Evolutionary conservation across 2,888 invertebrate species (phyloP).

Genomic region (Leucozona laternaria): DNA sequence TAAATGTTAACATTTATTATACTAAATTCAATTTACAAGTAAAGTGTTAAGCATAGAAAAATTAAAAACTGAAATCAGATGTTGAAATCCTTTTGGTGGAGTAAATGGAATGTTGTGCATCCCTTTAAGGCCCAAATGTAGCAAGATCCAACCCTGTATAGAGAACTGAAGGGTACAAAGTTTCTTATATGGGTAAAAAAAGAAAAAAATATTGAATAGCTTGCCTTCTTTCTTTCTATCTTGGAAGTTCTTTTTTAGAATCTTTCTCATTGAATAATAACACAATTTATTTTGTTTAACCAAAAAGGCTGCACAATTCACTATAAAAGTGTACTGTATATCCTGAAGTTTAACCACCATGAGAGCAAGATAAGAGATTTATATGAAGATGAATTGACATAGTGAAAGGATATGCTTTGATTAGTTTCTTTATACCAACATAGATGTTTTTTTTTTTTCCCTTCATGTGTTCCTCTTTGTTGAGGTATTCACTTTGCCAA

Average conservation of each 20-base stretch:
- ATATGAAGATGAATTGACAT: conserved; percentile 29
- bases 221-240: conserved; percentile 12
- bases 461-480: neutral
- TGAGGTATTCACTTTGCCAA: conserved; percentile 2
- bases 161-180: neutral
- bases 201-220: conserved; percentile 13
- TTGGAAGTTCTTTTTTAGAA: conserved; percentile 31
- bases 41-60: no score
- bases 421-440: neutral
- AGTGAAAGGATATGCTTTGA: conserved; percentile 29
- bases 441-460: neutral
- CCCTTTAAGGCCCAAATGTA: neutral
- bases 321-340: neutral
- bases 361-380: conserved; percentile 25
- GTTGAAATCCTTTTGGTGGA: no score
- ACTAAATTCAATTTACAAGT: no score
- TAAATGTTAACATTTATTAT: no score
- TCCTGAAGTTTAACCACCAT: conserved; percentile 7
- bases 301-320: conserved; percentile 27
- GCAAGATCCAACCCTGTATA: neutral
- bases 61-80: no score
- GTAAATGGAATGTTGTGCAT: no score
- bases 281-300: conserved; percentile 56
- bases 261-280: conserved; percentile 58
- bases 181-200: neutral